Base-by-base conservation (phyloP, 1,140 invertebrate species). In the Musca domestica region DNA sequence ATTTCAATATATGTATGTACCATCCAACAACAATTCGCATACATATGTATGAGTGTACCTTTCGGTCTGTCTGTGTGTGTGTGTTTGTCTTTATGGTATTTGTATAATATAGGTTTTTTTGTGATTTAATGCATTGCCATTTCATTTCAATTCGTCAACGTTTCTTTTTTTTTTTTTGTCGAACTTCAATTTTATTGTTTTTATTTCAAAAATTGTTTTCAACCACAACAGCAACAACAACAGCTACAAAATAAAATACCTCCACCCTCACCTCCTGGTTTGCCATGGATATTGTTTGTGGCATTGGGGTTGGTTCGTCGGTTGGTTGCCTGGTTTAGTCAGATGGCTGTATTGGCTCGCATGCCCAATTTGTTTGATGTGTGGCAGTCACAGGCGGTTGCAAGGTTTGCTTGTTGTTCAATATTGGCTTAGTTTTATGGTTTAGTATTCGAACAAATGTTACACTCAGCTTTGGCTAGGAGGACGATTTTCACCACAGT, bases 361-460 rank as follows among this genome's bases (percentile, higher is more conserved):
- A 2, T 51, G 48, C 5, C 20, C 17, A 51, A 51, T 9, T 19
- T 51, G 48, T 19, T 51, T 51, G 48, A 51, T 19, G 20, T 51
- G 48, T 51, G 20, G 48, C 14, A 20, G n/a, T 51, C 34, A 41
- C 34, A 41, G 34, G 48, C 48, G n/a, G 9, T 19, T 51, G 20
- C 17, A 51, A 19, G 17, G 17, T 51, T 19, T 19, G 47, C 20
- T 19, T 19, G n/a, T 22, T n/a, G 5, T 19, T n/a, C 17, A 27
- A 61, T 61, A 61, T 61, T 61, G 56, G 56, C 56, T 61, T 61
- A 61, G 56, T 61, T 61, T 61, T 61, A 61, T 61, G 56, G 56
- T 61, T 61, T 61, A 61, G 34, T 61, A 61, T 61, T 12, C 5
- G 10, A 41, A 41, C 34, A 41, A 41, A 41, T 41, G 34, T 41